Base-by-base conservation (phyloP, 2,797 vertebrate genomes). In the Loris lydekkerianus region DNA sequence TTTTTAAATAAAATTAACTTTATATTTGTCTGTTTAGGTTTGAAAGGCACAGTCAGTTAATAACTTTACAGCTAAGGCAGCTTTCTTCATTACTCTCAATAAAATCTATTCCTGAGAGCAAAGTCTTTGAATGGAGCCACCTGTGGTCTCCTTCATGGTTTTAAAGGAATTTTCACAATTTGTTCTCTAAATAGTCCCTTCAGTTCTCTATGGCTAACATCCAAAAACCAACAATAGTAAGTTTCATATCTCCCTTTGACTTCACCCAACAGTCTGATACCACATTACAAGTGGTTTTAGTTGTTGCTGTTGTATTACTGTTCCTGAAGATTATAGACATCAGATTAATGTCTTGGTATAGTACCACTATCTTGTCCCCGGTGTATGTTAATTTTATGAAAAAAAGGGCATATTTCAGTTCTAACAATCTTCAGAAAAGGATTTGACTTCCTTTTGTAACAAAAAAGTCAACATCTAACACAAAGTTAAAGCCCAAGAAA, bases 381-480 rank as follows among this genome's bases (percentile, higher is more conserved):
- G 40, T 29, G 3, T 89, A 65, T 23, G 49, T 58, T 70, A 86
- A 89, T 83, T 34, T 34, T n/a, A 75, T 11, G 77, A 31, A 46
- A 84, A 81, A 75, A 90, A 37, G 37, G 60, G 58, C 23, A 31
- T 67, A 72, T 73, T 89, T 91, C 40, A 63, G 85, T 67, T 81
- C 23, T 25, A 81, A 34, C 23, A 82, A 10, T 78, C 34, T 81
- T 69, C 27, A 95, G 78, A 31, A 94, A 95, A 92, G 91, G 3
- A 76, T 81, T 73, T 73, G 65, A 43, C 69, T 92, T 75, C 4
- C 14, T 93, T 95, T 89, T 70, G 31, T 70, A 84, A 76, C 25
- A 80, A 80, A 93, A 89, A 82, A 31, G 31, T 91, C n/a, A 91
- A 83, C 56, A 91, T 81, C 14, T 4, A 88, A 92, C 56, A 89